Conservation (phyloP, 2,888 invertebrate species). For the Drosophila yooni region DNA sequence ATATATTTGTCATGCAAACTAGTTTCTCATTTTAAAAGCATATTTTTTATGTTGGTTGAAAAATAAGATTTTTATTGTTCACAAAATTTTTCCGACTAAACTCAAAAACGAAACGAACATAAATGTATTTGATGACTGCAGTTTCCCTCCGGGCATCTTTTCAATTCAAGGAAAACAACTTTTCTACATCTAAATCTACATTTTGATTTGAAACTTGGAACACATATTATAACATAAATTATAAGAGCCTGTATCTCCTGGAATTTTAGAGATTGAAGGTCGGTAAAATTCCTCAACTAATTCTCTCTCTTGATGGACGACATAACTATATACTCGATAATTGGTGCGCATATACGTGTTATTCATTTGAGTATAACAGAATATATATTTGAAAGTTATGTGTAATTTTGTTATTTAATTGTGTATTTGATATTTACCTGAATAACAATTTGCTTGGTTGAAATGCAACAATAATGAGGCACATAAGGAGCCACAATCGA, state of each 20-base stretch:
- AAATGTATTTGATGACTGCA: neutral
- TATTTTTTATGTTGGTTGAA: neutral
- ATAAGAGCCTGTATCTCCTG: too few species aligned
- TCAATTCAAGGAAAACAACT: neutral
- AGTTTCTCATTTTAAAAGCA: too few species aligned
- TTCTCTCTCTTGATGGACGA: too few species aligned
- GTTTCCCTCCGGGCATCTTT: neutral
- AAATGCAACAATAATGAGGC: conserved; percentile 95
- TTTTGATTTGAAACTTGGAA: too few species aligned
- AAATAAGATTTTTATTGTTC: neutral
- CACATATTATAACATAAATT: too few species aligned
- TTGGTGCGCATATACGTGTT: neutral
- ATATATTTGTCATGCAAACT: neutral
- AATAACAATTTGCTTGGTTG: conserved; percentile 88
- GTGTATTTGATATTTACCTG: conserved; percentile 68
- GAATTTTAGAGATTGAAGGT: too few species aligned
- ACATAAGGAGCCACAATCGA: conserved; percentile 94
- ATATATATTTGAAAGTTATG: neutral
- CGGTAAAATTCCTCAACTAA: too few species aligned
- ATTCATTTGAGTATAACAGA: neutral
- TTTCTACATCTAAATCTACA: neutral
- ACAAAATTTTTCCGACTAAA: too few species aligned
- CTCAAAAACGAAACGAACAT: neutral
- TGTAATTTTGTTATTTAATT: neutral
- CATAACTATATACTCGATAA: neutral